Percentiles rank a stretch among this genome's conserved stretches.
phyloP scores from a whole-genome alignment of 1,140 invertebrate genomes.

The Oncopodura yosiiana region DNA sequence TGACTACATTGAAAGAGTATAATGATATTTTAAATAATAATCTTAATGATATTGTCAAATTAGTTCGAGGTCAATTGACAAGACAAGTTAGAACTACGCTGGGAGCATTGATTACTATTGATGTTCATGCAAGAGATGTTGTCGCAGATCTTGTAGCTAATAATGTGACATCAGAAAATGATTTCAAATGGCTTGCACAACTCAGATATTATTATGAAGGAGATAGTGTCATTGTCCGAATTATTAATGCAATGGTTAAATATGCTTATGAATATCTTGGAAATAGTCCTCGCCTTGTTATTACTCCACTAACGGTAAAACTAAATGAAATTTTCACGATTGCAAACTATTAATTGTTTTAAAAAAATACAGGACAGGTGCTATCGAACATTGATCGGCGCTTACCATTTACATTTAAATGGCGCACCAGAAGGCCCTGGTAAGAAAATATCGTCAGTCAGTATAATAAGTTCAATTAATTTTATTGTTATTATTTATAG shows the following conservation, averaged over 20 bases:
- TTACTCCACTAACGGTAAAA: slow-evolving; percentile 57
- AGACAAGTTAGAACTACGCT: slow-evolving; percentile 65
- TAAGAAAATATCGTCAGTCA: background rate
- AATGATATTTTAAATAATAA: slow-evolving; percentile 42
- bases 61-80: slow-evolving; percentile 50
- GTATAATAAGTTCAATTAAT: background rate
- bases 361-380: slow-evolving; percentile 49
- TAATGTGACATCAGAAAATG: slow-evolving; percentile 58
- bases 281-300: slow-evolving; percentile 58
- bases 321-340: slow-evolving; percentile 20
- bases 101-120: slow-evolving; percentile 76
- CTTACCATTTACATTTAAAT: slow-evolving; percentile 73
- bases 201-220: slow-evolving; percentile 80
- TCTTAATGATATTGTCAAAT: slow-evolving; percentile 46
- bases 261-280: slow-evolving; percentile 90
- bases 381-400: slow-evolving; percentile 77
- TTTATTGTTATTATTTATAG: slow-evolving; percentile 39
- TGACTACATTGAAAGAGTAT: slow-evolving; percentile 40
- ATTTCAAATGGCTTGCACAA: slow-evolving; percentile 86
- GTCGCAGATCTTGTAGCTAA: slow-evolving; percentile 60
- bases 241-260: slow-evolving; percentile 70
- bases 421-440: slow-evolving; percentile 79
- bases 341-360: background rate
- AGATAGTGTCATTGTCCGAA: slow-evolving; percentile 62
- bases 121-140: slow-evolving; percentile 85